Evolutionary conservation across 2,797 vertebrate genomes (phyloP).

Genomic region (Xyrichtys novacula): DNA sequence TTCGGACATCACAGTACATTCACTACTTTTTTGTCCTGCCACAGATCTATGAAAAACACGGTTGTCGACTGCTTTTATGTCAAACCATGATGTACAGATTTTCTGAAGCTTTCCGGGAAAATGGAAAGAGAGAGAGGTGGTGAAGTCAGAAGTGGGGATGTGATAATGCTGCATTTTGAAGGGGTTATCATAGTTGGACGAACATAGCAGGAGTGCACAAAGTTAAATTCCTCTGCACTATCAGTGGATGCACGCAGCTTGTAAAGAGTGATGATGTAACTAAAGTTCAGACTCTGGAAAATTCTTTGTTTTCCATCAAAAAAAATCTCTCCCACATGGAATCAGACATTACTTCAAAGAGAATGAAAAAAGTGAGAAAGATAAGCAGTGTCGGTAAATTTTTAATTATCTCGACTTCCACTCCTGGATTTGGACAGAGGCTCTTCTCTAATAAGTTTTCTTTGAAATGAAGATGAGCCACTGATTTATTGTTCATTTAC

Average conservation of each 20-base stretch:
- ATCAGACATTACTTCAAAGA: slow-evolving; percentile 20
- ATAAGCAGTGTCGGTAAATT: not conserved
- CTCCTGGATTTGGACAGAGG: not conserved
- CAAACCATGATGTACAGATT: slow-evolving; percentile 14
- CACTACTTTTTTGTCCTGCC: slow-evolving; percentile 13
- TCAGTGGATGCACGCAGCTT: slow-evolving; percentile 4
- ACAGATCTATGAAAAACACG: slow-evolving; percentile 36
- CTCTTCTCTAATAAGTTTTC: slow-evolving; percentile 2
- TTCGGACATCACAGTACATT: slow-evolving; percentile 9
- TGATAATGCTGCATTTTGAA: slow-evolving; percentile 1
- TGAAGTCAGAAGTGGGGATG: slow-evolving; percentile 6
- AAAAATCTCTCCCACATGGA: too few species aligned
- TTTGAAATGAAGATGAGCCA: slow-evolving; percentile 6
- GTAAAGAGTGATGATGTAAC: not conserved
- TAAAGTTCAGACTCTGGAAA: not conserved
- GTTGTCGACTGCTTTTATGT: slow-evolving; percentile 12
- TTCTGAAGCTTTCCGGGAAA: slow-evolving; percentile 15
- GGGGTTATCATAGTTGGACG: slow-evolving; percentile 47
- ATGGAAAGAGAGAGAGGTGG: not conserved
- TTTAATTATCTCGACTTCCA: slow-evolving; percentile 5
- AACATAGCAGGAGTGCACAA: slow-evolving; percentile 15
- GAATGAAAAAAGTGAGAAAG: slow-evolving; percentile 3
- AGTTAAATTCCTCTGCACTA: slow-evolving; percentile 2
- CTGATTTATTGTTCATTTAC: not conserved
- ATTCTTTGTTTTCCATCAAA: not conserved